Evolutionary conservation across 2,888 invertebrate species (phyloP), one percentile per base, ranked within the genome.

Genomic region (Taenaris catops): DNA sequence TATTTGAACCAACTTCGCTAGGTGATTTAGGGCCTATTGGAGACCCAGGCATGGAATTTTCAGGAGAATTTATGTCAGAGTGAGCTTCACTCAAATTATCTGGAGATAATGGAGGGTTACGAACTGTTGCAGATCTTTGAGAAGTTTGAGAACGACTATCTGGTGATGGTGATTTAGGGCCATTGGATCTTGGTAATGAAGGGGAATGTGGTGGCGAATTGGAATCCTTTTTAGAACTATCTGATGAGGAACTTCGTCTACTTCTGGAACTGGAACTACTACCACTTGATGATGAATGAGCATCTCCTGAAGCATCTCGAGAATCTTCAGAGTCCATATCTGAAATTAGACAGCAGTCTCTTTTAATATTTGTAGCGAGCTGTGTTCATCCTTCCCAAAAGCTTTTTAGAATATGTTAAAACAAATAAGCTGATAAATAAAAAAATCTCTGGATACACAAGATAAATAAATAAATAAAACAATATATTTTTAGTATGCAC

Each of bases 321-420:
- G 90, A 90, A 65, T 90, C 90, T 68, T 90, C 90, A 8, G 90
- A 90, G 66, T 90, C 90, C 89, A 90, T 90, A 54, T 66, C 86
- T 87, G 80, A 42, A 72, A 76, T 58, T 47, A 70, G 31, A 31
- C 16, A 31, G 9, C 23, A 23, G 14, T 9, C 2, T 9, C 23
- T 4, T 31, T 6, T 7, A 23, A 4, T 1, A 10, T 10, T 7
- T 19, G 9, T 9, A 20, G 4, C 9, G 6, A 29, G 11, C 12
- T 12, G 5, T 2, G 12, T 2, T 8, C 3, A 20, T 25, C 14
- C 14, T 4, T 21, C 29, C 21, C 32, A 44, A 40, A 28, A 28
- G 35, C 28, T 20, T 21, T 24, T 24, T 11, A 32, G 7, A 2
- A 18, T 25, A 19, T 7, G 11, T 32, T 25, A 32, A 23, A 24